Conservation (phyloP, 1,140 invertebrate species). For the Frieseomelitta varia region DNA sequence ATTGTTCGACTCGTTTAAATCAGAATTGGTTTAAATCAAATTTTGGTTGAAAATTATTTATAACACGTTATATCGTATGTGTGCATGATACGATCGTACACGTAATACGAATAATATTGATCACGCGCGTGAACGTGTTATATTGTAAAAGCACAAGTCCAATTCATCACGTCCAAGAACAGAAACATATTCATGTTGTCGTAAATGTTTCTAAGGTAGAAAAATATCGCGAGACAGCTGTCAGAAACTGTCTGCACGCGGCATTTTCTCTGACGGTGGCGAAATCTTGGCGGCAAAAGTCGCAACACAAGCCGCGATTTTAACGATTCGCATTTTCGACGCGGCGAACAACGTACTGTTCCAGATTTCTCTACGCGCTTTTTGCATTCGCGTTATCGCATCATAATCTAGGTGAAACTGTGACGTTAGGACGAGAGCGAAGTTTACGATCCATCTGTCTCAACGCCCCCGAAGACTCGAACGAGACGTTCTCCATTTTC, state of each 20-base stretch:
- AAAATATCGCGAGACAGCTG: not conserved
- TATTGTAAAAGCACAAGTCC: too few relatives aligned
- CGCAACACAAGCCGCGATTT: not conserved
- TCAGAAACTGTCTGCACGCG: not conserved
- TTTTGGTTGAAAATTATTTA: too few relatives aligned
- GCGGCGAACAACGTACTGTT: too few relatives aligned
- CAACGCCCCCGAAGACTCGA: not conserved
- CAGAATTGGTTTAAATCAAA: too few relatives aligned
- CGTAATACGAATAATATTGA: too few relatives aligned
- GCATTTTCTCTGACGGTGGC: not conserved
- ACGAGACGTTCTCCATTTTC: not conserved
- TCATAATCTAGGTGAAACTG: constrained; percentile 31
- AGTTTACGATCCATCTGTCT: constrained; percentile 64
- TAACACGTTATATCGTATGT: too few relatives aligned
- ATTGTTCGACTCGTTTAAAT: not conserved
- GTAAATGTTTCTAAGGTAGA: not conserved
- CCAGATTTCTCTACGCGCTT: constrained; percentile 26
- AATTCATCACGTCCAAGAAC: too few relatives aligned
- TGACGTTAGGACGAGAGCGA: constrained; percentile 40
- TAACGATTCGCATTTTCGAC: not conserved
- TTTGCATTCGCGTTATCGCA: constrained; percentile 53
- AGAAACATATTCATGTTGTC: not conserved
- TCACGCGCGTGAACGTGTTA: too few relatives aligned
- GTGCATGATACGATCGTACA: too few relatives aligned
- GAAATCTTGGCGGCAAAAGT: not conserved